Conservation (phyloP, 2,888 invertebrate genomes). For the Argyresthia goedartella region DNA sequence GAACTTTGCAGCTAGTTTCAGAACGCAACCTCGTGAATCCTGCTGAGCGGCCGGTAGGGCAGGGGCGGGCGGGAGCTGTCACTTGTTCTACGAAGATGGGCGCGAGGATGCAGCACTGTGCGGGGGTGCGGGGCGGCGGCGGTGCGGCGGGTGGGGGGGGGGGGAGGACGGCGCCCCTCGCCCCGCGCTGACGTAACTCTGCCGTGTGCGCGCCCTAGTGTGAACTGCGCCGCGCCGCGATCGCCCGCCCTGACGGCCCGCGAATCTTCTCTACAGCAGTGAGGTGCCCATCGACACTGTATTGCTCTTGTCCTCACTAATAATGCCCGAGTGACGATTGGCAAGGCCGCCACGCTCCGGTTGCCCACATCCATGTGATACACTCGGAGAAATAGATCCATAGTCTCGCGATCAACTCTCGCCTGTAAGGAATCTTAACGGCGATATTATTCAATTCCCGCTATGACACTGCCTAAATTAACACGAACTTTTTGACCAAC, state of each 20-base stretch:
- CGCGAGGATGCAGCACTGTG: slow-evolving; percentile 63
- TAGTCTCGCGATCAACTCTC: slow-evolving; percentile 45
- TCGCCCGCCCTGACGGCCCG: slow-evolving; percentile 29
- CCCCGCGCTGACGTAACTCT: slow-evolving; percentile 66
- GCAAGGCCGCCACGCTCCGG: background rate
- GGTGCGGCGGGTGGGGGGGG: slow-evolving; percentile 50
- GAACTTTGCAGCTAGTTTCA: slow-evolving; percentile 36
- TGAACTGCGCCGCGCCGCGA: slow-evolving; percentile 63
- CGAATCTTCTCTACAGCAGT: slow-evolving; percentile 39
- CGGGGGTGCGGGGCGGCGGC: slow-evolving; percentile 57
- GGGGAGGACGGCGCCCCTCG: slow-evolving; percentile 30
- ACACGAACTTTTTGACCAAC: no score
- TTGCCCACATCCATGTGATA: slow-evolving; percentile 37
- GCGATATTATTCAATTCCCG: no score
- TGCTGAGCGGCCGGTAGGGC: slow-evolving; percentile 17
- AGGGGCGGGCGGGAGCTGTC: slow-evolving; percentile 42
- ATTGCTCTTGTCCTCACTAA: slow-evolving; percentile 22
- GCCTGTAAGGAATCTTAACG: background rate
- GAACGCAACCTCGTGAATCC: slow-evolving; percentile 16
- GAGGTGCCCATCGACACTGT: slow-evolving; percentile 47
- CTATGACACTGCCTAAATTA: no score
- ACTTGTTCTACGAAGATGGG: slow-evolving; percentile 57
- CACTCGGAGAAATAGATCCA: slow-evolving; percentile 40
- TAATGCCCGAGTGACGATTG: background rate
- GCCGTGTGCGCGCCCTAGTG: slow-evolving; percentile 64